phyloP scores from a whole-genome alignment of 2,888 invertebrate species.

The Rhagonycha fulva region DNA sequence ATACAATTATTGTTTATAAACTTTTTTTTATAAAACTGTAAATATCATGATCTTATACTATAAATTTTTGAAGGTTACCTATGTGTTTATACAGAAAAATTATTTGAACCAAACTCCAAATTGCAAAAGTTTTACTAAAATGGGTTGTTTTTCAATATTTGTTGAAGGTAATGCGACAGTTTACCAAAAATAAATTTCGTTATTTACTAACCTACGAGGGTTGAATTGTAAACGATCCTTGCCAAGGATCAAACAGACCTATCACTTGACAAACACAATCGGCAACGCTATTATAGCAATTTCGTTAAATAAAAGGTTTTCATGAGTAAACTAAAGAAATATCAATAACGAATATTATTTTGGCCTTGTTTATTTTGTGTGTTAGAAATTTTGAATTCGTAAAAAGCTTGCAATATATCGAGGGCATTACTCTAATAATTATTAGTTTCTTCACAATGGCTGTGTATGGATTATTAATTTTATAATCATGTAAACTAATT shows the following conservation, averaged over 20 bases:
- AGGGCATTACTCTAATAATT: no score
- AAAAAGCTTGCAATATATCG: no score
- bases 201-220: slow-evolving; percentile 18
- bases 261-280: slow-evolving; percentile 28
- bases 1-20: slow-evolving; percentile 3
- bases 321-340: background rate
- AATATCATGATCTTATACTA: background rate
- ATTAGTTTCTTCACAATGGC: no score
- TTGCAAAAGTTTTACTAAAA: background rate
- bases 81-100: background rate
- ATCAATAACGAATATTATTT: background rate
- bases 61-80: background rate
- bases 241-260: slow-evolving; percentile 26
- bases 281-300: slow-evolving; percentile 7
- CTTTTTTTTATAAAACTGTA: background rate
- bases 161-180: background rate
- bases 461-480: no score
- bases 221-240: slow-evolving; percentile 24
- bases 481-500: no score
- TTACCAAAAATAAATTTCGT: background rate
- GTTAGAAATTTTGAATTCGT: no score
- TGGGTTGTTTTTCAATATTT: background rate
- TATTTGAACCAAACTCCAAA: background rate
- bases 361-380: background rate
- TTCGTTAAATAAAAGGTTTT: slow-evolving; percentile 1